Evolutionary conservation across 2,113 vertebrate genomes (phyloP), one percentile per base, ranked within the genome.

Genomic region (Oncorhynchus tshawytscha): DNA sequence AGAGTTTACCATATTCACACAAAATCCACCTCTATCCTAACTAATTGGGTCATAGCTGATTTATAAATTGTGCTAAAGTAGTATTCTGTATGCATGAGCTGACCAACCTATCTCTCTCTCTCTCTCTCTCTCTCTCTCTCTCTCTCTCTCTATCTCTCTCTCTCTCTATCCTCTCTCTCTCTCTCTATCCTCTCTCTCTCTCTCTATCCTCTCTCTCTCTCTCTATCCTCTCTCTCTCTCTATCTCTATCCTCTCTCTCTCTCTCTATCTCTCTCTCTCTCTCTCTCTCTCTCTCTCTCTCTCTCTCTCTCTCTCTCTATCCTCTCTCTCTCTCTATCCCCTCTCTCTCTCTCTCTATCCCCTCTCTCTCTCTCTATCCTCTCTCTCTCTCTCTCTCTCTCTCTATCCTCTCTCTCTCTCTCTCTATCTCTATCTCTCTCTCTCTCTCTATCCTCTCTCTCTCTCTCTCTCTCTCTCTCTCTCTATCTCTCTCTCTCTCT

Each of bases 11-110:
- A 65, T 1, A 5, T 22, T 62, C 59, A 62, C 25, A 51, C 39
- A 39, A 8, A 11, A 1, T 15, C 20, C 48, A 20, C 80, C 75
- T 64, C n/a, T 60, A 20, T 57, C 54, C 34, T 27, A 49, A 49
- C 69, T 2, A 4, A 66, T 64, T 48, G 74, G 72, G 3, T 6
- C 71, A 69, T 18, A 16, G 62, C 72, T 57, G 18, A 57, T 20
- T 20, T 20, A 18, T 57, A 11, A 45, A 45, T 45, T 45, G 39
- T 45, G 60, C 39, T 45, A 15, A 67, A 84, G 82, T 18, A 91
- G 87, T 54, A 16, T 54, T 18, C 85, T 80, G 74, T 77, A 18
- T 54, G 68, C 67, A 84, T 84, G n/a, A 15, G 12, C n/a, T 5
- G n/a, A 73, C 71, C 67, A 45, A 51, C 81, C 25, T 25, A 8